phyloP scores from a whole-genome alignment of 2,797 vertebrate species.

The Cuniculus paca region DNA sequence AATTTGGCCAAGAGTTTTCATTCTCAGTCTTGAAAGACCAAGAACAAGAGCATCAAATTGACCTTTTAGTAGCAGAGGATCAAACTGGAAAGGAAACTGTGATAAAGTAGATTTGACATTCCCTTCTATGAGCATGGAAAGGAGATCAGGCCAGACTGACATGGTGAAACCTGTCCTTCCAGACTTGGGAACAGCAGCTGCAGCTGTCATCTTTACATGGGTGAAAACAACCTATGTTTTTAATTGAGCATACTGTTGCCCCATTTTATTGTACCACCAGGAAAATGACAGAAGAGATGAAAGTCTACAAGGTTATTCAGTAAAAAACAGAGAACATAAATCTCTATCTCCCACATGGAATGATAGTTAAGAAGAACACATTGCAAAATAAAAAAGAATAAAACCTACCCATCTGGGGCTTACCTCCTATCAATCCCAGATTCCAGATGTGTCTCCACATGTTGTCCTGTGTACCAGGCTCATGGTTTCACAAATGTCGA shows the following conservation, averaged over 20 bases:
- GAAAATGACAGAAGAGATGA: background rate
- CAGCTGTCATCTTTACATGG: background rate
- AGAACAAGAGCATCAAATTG: background rate
- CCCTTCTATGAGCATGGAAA: background rate
- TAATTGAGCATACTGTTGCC: background rate
- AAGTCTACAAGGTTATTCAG: background rate
- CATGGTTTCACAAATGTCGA: background rate
- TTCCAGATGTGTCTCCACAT: too few relatives aligned
- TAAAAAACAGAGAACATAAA: background rate
- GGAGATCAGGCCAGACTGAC: background rate
- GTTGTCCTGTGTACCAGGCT: background rate
- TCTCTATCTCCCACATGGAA: background rate
- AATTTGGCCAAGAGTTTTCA: background rate
- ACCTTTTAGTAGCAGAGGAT: background rate
- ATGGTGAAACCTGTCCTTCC: background rate
- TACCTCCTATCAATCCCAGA: background rate
- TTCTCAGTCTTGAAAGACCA: background rate
- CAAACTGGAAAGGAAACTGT: background rate
- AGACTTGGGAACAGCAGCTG: background rate
- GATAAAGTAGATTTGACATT: background rate
- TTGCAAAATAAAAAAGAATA: background rate
- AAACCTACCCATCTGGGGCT: background rate
- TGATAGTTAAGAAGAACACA: background rate
- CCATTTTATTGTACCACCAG: background rate
- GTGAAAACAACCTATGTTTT: background rate